Conservation (phyloP, 37 sponge, comb jelly and placozoan species). For the Spongia lamella region DNA sequence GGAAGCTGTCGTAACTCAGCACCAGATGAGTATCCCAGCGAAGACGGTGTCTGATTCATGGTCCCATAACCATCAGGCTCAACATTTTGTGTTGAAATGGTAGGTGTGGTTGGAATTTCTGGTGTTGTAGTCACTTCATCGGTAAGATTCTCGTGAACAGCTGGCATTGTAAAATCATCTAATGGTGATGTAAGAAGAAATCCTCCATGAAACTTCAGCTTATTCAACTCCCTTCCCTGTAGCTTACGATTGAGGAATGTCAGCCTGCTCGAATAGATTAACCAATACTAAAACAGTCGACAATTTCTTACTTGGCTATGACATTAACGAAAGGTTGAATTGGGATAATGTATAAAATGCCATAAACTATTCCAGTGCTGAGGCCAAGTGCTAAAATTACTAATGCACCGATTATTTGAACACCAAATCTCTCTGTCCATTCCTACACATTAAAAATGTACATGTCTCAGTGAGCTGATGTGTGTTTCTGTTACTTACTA, state of each 20-base stretch:
- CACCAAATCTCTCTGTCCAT: constrained; percentile 5
- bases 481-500: constrained; percentile 14
- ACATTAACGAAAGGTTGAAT: constrained; percentile 24
- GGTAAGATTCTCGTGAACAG: no score
- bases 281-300: no score
- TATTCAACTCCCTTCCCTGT: no score
- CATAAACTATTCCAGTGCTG: constrained; percentile 27
- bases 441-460: constrained; percentile 2
- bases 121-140: no score
- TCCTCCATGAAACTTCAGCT: constrained; percentile 34
- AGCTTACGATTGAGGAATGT: no score
- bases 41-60: no score
- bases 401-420: constrained; percentile 23
- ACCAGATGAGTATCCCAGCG: no score
- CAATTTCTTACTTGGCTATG: constrained; percentile 33
- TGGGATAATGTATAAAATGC: constrained; percentile 33
- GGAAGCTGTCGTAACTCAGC: no score
- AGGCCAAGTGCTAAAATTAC: constrained; percentile 32
- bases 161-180: constrained; percentile 36
- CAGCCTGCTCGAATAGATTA: no score
- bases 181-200: constrained; percentile 64
- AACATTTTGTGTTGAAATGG: no score
- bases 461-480: neutral
- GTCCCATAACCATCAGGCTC: no score
- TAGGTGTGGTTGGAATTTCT: no score